A percentile compares a stretch with the other conserved stretches of the same genome.
Conservation (phyloP, 2,888 invertebrate genomes). For the Chloroclystis v-ata region DNA sequence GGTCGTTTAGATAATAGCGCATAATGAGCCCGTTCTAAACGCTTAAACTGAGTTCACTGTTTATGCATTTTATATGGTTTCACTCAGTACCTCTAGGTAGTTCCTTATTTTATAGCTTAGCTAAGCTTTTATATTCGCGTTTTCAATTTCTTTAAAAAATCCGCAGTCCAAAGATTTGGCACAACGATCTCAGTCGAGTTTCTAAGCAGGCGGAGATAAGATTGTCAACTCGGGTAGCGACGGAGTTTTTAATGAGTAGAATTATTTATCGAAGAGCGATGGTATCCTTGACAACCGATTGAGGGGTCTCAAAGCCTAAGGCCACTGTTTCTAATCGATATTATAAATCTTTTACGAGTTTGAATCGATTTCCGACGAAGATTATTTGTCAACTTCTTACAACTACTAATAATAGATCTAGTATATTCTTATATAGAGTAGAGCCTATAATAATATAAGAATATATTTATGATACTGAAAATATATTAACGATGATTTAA, state of each 20-base stretch:
- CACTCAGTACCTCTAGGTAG: background rate
- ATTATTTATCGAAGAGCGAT: slow-evolving; percentile 1
- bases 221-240: slow-evolving; percentile 6
- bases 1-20: slow-evolving; percentile 12
- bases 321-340: slow-evolving; percentile 1
- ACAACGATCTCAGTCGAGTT: slow-evolving; percentile 2
- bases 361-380: background rate
- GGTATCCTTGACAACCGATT: slow-evolving; percentile 2
- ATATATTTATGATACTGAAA: too few relatives aligned
- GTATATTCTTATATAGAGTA: too few relatives aligned
- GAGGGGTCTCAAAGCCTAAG: background rate
- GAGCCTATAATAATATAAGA: too few relatives aligned
- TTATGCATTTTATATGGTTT: slow-evolving; percentile 4
- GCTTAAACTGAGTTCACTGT: slow-evolving; percentile 13
- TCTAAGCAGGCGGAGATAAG: background rate
- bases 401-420: too few relatives aligned
- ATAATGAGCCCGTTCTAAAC: slow-evolving; percentile 14
- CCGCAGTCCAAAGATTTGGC: background rate
- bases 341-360: background rate
- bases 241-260: background rate
- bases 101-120: background rate
- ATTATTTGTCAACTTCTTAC: too few relatives aligned
- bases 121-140: background rate
- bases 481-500: too few relatives aligned
- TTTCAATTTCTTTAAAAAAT: too few relatives aligned